Evolutionary conservation across 1,140 invertebrate genomes (phyloP).

Genomic region (Cydia amplana): DNA sequence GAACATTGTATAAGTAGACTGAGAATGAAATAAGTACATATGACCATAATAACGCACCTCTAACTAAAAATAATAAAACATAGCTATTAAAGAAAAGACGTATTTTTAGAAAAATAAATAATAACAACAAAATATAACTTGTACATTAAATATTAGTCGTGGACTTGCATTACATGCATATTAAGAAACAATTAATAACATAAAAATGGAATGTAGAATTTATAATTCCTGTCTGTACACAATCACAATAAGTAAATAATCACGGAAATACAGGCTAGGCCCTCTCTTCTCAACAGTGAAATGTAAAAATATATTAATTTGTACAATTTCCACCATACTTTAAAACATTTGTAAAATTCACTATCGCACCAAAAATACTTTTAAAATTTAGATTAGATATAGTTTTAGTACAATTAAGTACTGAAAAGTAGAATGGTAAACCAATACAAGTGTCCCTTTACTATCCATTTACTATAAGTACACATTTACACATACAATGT

Average conservation of each 20-base stretch:
- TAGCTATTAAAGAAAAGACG: slow-evolving; percentile 49
- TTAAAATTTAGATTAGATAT: slow-evolving; percentile 58
- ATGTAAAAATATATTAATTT: slow-evolving; percentile 80
- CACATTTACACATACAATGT: background rate
- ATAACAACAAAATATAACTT: slow-evolving; percentile 67
- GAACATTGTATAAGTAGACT: slow-evolving; percentile 21
- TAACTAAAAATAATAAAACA: slow-evolving; percentile 34
- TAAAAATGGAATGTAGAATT: slow-evolving; percentile 77
- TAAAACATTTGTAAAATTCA: slow-evolving; percentile 77
- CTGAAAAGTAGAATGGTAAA: slow-evolving; percentile 58
- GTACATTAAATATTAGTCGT: slow-evolving; percentile 78
- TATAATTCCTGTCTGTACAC: slow-evolving; percentile 71
- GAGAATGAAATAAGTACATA: slow-evolving; percentile 27
- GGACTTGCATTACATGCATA: slow-evolving; percentile 77
- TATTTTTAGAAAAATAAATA: slow-evolving; percentile 44
- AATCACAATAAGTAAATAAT: slow-evolving; percentile 74
- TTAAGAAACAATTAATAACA: slow-evolving; percentile 57
- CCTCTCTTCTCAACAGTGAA: slow-evolving; percentile 71
- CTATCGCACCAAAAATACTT: slow-evolving; percentile 77
- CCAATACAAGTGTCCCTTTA: slow-evolving; percentile 64
- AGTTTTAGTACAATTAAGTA: slow-evolving; percentile 67
- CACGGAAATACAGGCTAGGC: slow-evolving; percentile 72
- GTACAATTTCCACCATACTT: slow-evolving; percentile 70
- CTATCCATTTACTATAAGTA: background rate
- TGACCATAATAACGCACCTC: slow-evolving; percentile 4